phyloP scores from a whole-genome alignment of 1,140 invertebrate species.

The Belonocnema kinseyi region DNA sequence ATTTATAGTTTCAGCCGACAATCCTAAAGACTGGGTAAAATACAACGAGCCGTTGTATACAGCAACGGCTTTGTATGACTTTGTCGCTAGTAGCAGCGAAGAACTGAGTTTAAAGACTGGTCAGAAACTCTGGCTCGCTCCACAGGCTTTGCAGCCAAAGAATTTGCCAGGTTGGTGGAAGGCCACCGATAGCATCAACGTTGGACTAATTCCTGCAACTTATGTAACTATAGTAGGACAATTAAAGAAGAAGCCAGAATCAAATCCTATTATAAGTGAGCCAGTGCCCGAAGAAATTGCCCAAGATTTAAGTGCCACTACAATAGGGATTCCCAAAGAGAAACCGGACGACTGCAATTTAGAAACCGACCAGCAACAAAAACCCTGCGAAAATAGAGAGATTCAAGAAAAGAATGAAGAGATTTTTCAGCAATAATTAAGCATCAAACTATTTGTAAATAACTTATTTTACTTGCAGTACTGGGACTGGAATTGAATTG shows the following conservation, averaged over 20 bases:
- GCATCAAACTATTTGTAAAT: constrained; percentile 19
- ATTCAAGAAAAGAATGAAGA: constrained; percentile 11
- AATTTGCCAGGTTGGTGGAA: constrained; percentile 84
- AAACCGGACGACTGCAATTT: background rate
- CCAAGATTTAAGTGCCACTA: background rate
- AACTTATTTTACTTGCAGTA: background rate
- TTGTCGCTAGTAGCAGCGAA: constrained; percentile 81
- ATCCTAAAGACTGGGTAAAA: constrained; percentile 70
- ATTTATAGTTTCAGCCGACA: constrained; percentile 49
- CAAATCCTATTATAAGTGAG: constrained; percentile 3
- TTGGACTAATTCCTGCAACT: constrained; percentile 87
- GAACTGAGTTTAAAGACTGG: constrained; percentile 88
- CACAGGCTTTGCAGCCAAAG: constrained; percentile 87
- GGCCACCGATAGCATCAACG: constrained; percentile 82
- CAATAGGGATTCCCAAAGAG: background rate
- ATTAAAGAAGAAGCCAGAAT: constrained; percentile 64
- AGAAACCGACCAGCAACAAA: background rate
- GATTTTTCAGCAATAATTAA: constrained; percentile 16
- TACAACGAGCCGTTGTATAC: constrained; percentile 83
- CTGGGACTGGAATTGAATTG: background rate
- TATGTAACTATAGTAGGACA: constrained; percentile 79
- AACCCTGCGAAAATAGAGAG: background rate
- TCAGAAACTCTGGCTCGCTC: constrained; percentile 88
- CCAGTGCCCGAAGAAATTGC: background rate
- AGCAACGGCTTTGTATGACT: constrained; percentile 87